Evolutionary conservation across 2,797 vertebrate species (phyloP), one percentile per base, ranked within the genome.

Genomic region (Silurus lanzhouensis): DNA sequence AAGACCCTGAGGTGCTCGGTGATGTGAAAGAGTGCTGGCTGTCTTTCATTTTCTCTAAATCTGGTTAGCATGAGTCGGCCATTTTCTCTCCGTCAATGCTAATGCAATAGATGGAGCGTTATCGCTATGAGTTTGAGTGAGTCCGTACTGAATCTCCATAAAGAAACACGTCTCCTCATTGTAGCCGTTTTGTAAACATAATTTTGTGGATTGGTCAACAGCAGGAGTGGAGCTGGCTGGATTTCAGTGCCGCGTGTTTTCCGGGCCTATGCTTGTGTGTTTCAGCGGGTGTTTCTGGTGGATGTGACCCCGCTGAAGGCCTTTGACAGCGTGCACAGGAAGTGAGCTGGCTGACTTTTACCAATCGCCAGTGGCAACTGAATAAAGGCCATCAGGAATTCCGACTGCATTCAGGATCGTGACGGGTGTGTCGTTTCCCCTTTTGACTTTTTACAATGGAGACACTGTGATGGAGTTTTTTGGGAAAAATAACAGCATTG

Each of bases 361-460:
- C 22, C 77, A 38, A 63, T 85, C 70, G 52, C 84, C 78, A 64
- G 12, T 81, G 84, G 84, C 78, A 81, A 85, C 84, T 72, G 70
- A 31, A 27, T 74, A 81, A 85, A 57, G 48, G 22, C 84, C 60
- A 58, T 66, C 68, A 70, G 57, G 78, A 85, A 85, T 85, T 72
- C 84, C 38, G 67, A 22, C 66, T 52, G 77, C 67, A 72, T 80
- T 85, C 58, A 81, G 22, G 4, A 66, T 74, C 60, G 27, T 74
- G 84, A 72, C 7, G 77, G 31, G 81, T 81, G 67, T 81, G 77
- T 60, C 13, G 38, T 63, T 46, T 79, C 22, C 9, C 9, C 58
- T 58, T 38, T 60, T 10, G 19, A 71, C 17, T 79, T 85, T 79
- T 12, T 12, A 64, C 60, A 74, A 81, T 55, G 77, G 60, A 55